Evolutionary conservation across 2,888 invertebrate species (phyloP), one percentile per base, ranked within the genome.

Genomic region (Caenorhabditis imperialis): DNA sequence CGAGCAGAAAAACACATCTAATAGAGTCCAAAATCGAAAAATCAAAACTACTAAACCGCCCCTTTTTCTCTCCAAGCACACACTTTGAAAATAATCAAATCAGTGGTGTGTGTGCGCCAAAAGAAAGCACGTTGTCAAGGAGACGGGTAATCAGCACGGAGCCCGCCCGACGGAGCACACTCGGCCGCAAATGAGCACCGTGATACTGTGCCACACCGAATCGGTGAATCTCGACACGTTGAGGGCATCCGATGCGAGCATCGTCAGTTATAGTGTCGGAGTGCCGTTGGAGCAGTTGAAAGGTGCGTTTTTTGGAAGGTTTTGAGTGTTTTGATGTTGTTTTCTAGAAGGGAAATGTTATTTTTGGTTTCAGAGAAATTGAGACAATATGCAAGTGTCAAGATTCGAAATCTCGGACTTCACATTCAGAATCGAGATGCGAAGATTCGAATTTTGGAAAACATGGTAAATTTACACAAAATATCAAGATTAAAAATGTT

Each of bases 381-480:
- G 4, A 69, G 53, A 25, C 51, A 37, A 18, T 60, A 69, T 57
- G 25, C 63, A 6, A 22, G 45, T 44, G 53, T 42, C 16, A 33
- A 55, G 42, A 51, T 61, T 40, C 63, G 78, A 7, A 77, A 82
- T 40, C 63, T 82, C 20, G 82, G 79, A 2, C 69, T 81, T 16
- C 75, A 81, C 38, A 65, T 82, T 23, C 82, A 82, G 58, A 77
- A 62, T 14, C 72, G 78, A 18, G 71, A 72, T 12, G 42, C 60
- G 12, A 61, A 65, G 48, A 61, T 82, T 33, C 54, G 60, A 25
- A 75, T 72, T 30, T 62, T 61, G 23, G 55, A 74, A 27, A 50
- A 72, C 8, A 67, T 72, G 62, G 76, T 76, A 42, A 14, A 2
- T 35, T 12, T 22, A 30, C 30, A n/a, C n/a, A n/a, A n/a, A n/a